phyloP scores from a whole-genome alignment of 2,888 invertebrate species.

The Catocala fraxini region DNA sequence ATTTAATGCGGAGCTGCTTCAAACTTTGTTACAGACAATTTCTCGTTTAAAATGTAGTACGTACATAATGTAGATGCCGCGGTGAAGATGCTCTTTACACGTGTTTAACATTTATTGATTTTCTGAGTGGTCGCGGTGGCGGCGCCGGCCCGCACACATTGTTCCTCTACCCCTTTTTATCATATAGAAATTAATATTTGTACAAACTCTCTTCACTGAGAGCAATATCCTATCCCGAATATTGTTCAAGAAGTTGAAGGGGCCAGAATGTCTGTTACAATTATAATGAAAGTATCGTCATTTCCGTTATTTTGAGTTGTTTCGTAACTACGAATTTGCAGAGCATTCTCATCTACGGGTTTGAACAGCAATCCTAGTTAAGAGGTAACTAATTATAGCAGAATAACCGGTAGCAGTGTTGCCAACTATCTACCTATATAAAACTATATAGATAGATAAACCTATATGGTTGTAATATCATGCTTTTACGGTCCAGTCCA shows the following conservation, averaged over 20 bases:
- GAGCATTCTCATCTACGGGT: not conserved
- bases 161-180: conserved; percentile 43
- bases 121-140: conserved; percentile 22
- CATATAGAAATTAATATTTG: conserved; percentile 46
- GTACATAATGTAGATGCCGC: conserved; percentile 35
- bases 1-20: conserved; percentile 26
- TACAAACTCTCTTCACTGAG: conserved; percentile 29
- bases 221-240: conserved; percentile 31
- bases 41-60: conserved; percentile 36
- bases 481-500: conserved; percentile 2
- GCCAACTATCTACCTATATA: not conserved
- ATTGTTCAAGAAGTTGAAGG: conserved; percentile 30
- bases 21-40: conserved; percentile 26
- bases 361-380: not conserved
- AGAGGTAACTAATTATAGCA: conserved; percentile 3
- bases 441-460: too few species aligned
- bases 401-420: not conserved
- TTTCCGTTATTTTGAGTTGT: conserved; percentile 27
- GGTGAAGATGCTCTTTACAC: conserved; percentile 32
- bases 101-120: conserved; percentile 46
- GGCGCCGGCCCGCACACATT: conserved; percentile 23
- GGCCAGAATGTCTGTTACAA: conserved; percentile 25
- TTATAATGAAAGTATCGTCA: conserved; percentile 28
- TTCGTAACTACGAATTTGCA: not conserved
- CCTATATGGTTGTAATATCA: not conserved